A percentile compares a stretch with the other conserved stretches of the same genome.
phyloP scores from a whole-genome alignment of 2,113 vertebrate species.

The Hepsetus odoe region DNA sequence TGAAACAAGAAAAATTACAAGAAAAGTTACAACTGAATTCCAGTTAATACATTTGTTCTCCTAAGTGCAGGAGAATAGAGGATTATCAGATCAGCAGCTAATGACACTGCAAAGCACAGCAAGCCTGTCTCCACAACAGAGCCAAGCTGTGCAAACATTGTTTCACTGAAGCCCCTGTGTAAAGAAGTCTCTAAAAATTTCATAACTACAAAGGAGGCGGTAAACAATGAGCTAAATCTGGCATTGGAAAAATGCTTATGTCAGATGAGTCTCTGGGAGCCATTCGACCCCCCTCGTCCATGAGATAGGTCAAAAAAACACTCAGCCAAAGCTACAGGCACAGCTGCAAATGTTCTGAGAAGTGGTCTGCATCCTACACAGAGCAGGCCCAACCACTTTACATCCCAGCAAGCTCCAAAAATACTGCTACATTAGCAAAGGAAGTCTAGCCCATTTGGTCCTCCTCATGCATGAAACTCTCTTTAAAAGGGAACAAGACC shows the following conservation, averaged over 20 bases:
- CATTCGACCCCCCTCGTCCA: neutral
- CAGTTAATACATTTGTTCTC: neutral
- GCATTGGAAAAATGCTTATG: constrained; percentile 20
- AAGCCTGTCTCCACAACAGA: neutral
- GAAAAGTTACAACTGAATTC: neutral
- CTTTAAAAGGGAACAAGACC: constrained; percentile 11
- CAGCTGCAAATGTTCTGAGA: constrained; percentile 12
- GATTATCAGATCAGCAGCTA: neutral
- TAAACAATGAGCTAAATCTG: constrained; percentile 43
- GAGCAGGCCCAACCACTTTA: constrained; percentile 2
- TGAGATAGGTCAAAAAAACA: constrained; percentile 22
- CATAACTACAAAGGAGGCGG: constrained; percentile 28
- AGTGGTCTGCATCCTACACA: constrained; percentile 16
- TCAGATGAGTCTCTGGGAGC: constrained; percentile 31
- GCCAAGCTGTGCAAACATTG: constrained; percentile 14
- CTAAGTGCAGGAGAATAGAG: neutral
- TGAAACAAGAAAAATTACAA: neutral
- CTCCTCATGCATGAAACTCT: neutral
- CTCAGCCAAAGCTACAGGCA: neutral
- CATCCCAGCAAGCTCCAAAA: constrained; percentile 9
- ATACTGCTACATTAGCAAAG: constrained; percentile 5
- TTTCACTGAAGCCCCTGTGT: neutral
- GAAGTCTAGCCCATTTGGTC: neutral
- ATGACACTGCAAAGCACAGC: neutral
- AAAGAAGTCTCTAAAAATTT: constrained; percentile 17